These are phyloP conservation scores for Andrena haemorrhoa DNA, from an alignment of 2,888 invertebrate genomes.

Conservation along the genomic window DNA sequence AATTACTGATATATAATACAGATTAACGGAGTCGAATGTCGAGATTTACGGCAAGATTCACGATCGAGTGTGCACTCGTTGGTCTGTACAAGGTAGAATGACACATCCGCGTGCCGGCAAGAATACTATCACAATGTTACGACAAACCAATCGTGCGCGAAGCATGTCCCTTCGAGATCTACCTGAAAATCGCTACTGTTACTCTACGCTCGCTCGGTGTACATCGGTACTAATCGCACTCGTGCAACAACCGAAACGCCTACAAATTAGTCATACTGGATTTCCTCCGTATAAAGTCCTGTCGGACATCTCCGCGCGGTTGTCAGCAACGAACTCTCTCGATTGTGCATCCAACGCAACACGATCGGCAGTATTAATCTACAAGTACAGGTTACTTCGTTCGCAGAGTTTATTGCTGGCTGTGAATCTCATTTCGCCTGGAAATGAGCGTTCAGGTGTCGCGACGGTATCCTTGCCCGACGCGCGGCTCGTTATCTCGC, in stretches of 20 bases:
- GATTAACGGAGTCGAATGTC: constrained; percentile 37
- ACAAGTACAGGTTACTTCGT: constrained; percentile 4
- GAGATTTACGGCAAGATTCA: constrained; percentile 23
- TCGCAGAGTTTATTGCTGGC: neutral
- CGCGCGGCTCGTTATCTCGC: constrained; percentile 11
- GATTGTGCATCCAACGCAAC: constrained; percentile 23
- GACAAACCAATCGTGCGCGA: neutral
- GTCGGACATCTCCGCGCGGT: neutral
- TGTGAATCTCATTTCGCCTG: neutral
- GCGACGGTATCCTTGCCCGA: constrained; percentile 42
- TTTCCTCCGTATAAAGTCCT: neutral
- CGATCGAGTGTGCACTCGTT: constrained; percentile 22
- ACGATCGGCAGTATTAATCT: constrained; percentile 26
- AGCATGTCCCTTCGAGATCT: neutral
- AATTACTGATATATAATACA: constrained; percentile 43
- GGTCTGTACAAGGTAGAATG: constrained; percentile 58
- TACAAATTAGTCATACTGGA: constrained; percentile 1
- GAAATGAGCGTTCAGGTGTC: neutral
- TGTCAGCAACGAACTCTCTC: neutral
- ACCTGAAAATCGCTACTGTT: constrained; percentile 9
- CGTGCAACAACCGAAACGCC: constrained; percentile 11
- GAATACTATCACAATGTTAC: constrained; percentile 33
- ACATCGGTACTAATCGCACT: neutral
- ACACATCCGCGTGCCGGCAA: constrained; percentile 13
- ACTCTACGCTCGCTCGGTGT: neutral